These are phyloP conservation scores for Peribatodes rhomboidaria DNA, from an alignment of 2,888 invertebrate species.

Conservation along the genomic window DNA sequence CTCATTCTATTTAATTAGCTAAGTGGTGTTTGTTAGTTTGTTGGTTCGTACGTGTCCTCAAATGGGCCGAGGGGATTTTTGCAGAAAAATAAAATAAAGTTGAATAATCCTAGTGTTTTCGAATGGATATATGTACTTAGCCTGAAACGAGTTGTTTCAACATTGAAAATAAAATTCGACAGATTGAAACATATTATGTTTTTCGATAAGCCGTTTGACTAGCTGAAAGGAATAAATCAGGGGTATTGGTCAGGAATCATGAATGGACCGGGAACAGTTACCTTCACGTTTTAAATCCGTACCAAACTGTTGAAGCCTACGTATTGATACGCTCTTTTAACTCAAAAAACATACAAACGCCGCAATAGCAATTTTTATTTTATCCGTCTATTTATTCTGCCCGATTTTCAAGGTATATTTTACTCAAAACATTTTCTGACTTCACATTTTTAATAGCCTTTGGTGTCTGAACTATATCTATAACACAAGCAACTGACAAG, in stretches of 20 bases:
- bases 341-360: too few relatives aligned
- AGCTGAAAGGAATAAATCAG: conserved; percentile 16
- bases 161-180: background rate
- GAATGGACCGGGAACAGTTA: background rate
- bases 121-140: background rate
- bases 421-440: too few relatives aligned
- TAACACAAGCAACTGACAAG: too few relatives aligned
- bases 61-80: conserved; percentile 33
- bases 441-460: too few relatives aligned
- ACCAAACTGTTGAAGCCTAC: background rate
- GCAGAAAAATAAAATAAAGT: conserved; percentile 2
- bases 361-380: too few relatives aligned
- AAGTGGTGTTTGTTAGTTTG: conserved; percentile 41
- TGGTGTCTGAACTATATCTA: too few relatives aligned
- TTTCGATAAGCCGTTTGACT: conserved; percentile 12
- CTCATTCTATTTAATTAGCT: conserved; percentile 39
- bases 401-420: too few relatives aligned
- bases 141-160: background rate
- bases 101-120: background rate
- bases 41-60: conserved; percentile 37
- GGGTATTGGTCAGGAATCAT: background rate
- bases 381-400: too few relatives aligned
- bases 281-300: too few relatives aligned
- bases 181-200: conserved; percentile 6
- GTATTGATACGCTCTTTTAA: background rate